Percentiles rank a stretch among this genome's conserved stretches.
phyloP scores from a whole-genome alignment of 2,888 invertebrate genomes.

The Copidosoma aretas region DNA sequence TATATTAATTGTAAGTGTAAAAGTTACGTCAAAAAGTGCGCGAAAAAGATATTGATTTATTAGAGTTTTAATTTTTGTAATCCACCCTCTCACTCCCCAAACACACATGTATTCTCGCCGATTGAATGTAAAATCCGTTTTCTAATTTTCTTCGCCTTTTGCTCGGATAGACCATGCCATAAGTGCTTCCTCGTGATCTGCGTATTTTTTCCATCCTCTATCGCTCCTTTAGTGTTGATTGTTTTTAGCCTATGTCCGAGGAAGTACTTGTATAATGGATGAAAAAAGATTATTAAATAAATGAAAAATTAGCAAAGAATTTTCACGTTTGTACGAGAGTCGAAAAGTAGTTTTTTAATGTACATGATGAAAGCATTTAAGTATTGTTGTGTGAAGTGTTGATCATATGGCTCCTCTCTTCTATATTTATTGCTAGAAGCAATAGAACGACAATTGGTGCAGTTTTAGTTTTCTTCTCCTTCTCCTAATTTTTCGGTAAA shows the following conservation, averaged over 20 bases:
- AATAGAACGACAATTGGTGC: too few species aligned
- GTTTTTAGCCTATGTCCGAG: background rate
- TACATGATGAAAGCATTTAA: too few species aligned
- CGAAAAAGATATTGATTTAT: constrained; percentile 46
- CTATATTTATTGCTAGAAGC: too few species aligned
- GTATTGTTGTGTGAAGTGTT: too few species aligned
- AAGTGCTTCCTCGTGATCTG: constrained; percentile 11
- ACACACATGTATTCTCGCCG: constrained; percentile 49
- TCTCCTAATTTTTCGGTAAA: constrained; percentile 55
- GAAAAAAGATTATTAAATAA: constrained; percentile 1
- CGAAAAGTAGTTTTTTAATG: too few species aligned
- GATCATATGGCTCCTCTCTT: too few species aligned
- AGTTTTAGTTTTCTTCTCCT: constrained; percentile 51
- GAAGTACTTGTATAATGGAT: constrained; percentile 5
- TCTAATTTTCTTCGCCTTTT: constrained; percentile 43
- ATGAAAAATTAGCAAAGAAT: constrained; percentile 15
- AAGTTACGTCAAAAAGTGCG: constrained; percentile 26
- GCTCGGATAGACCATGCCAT: constrained; percentile 15
- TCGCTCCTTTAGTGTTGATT: background rate
- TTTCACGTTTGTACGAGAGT: constrained; percentile 29
- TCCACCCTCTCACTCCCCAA: constrained; percentile 53
- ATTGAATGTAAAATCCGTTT: constrained; percentile 56
- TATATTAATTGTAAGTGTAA: constrained; percentile 30
- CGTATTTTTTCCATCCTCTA: background rate
- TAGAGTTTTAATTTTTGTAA: constrained; percentile 57